Evolutionary conservation across 2,888 invertebrate genomes (phyloP).

Genomic region (Pherbina coryleti): DNA sequence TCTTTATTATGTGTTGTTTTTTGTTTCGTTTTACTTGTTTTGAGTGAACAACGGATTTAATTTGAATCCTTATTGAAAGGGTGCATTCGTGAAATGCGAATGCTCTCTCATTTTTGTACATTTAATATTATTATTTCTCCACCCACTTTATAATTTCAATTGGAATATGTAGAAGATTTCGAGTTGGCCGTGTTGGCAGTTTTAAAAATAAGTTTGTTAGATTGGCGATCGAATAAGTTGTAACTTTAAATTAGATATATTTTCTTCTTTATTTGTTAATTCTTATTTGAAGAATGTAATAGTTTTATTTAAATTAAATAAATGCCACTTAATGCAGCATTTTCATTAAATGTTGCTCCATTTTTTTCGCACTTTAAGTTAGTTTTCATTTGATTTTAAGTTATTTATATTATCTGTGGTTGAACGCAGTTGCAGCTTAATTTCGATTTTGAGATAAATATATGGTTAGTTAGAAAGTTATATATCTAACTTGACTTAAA

Average conservation of each 20-base stretch:
- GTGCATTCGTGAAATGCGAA: constrained; percentile 49
- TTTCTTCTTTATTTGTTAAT: too few relatives aligned
- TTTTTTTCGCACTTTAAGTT: background rate
- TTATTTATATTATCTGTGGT: background rate
- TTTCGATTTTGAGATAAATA: too few relatives aligned
- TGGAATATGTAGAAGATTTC: constrained; percentile 43
- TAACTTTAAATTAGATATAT: too few relatives aligned
- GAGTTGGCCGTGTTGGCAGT: background rate
- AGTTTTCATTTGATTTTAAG: background rate
- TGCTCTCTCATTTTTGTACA: constrained; percentile 44
- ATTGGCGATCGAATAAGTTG: background rate
- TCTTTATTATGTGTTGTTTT: constrained; percentile 36
- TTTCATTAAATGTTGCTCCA: too few relatives aligned
- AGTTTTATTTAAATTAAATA: too few relatives aligned
- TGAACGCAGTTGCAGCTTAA: too few relatives aligned
- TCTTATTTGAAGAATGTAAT: too few relatives aligned
- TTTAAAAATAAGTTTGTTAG: background rate
- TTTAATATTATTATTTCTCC: constrained; percentile 56
- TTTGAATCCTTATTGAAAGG: constrained; percentile 44
- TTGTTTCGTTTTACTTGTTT: constrained; percentile 52
- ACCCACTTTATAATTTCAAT: constrained; percentile 66
- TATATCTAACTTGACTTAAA: too few relatives aligned
- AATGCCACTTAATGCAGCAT: too few relatives aligned
- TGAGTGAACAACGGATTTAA: constrained; percentile 46
- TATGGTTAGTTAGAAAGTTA: too few relatives aligned